Evolutionary conservation across 2,888 invertebrate species (phyloP).

Genomic region (Serrognathus titanus): DNA sequence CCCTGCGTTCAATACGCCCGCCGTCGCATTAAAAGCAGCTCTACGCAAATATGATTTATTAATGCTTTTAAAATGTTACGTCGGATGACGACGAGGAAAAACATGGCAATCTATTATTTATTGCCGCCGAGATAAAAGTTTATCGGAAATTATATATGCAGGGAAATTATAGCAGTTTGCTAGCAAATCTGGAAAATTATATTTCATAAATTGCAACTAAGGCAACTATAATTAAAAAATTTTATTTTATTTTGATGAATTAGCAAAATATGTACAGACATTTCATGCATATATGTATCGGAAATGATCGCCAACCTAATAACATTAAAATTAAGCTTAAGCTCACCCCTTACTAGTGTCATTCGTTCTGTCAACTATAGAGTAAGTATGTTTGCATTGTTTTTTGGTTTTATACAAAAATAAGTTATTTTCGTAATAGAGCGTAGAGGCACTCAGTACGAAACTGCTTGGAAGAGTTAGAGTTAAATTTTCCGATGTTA

Average conservation of each 20-base stretch:
- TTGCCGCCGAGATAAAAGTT: slow-evolving; percentile 1
- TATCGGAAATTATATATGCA: background rate
- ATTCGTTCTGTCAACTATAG: too few species aligned
- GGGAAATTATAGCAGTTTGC: slow-evolving; percentile 1
- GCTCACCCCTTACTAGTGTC: too few species aligned
- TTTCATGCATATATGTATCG: too few species aligned
- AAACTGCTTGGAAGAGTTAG: too few species aligned
- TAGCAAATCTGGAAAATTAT: background rate
- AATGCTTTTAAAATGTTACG: background rate
- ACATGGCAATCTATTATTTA: background rate
- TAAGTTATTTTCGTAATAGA: too few species aligned
- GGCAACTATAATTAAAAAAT: background rate
- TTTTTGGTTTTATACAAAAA: too few species aligned
- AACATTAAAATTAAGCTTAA: too few species aligned
- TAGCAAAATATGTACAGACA: background rate
- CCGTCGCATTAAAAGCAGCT: background rate
- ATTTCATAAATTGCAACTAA: background rate
- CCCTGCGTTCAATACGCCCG: background rate
- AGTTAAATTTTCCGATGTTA: too few species aligned
- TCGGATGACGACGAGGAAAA: background rate
- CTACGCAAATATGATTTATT: background rate
- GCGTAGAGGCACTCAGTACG: too few species aligned
- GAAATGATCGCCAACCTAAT: too few species aligned
- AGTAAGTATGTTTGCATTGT: too few species aligned
- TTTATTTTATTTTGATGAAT: slow-evolving; percentile 6